Evolutionary conservation across 1,140 invertebrate genomes (phyloP).

Genomic region (Manduca sexta): DNA sequence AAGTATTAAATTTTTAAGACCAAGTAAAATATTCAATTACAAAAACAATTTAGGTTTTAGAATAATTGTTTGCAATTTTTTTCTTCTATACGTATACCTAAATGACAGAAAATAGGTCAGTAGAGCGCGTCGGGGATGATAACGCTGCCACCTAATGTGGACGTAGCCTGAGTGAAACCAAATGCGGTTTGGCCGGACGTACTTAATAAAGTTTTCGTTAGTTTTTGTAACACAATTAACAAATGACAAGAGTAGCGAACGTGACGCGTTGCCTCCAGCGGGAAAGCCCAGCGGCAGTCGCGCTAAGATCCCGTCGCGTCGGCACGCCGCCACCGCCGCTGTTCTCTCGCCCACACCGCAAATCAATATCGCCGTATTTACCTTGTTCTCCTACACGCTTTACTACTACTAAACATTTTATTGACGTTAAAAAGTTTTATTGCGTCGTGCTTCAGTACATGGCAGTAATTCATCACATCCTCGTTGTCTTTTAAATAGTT

Average conservation of each 20-base stretch:
- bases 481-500: conserved; percentile 1
- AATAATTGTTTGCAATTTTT: neutral
- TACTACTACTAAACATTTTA: conserved; percentile 46
- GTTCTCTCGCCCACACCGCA: conserved; percentile 24
- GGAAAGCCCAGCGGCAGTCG: conserved; percentile 40
- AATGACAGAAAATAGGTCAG: conserved; percentile 22
- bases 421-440: conserved; percentile 43
- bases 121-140: conserved; percentile 6
- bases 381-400: conserved; percentile 32
- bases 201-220: neutral
- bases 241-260: conserved; percentile 1
- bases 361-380: conserved; percentile 45
- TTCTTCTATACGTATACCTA: neutral
- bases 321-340: conserved; percentile 28
- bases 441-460: conserved; percentile 16
- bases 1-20: no score
- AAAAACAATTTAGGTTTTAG: no score
- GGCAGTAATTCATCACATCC: conserved; percentile 9
- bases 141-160: neutral
- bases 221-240: neutral
- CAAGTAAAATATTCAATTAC: no score
- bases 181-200: neutral
- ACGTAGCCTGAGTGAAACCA: neutral
- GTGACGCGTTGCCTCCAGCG: conserved; percentile 22
- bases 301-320: conserved; percentile 41